A percentile compares a stretch with the other conserved stretches of the same genome.
These are phyloP conservation scores for Panthera tigris DNA, from an alignment of 2,113 vertebrate genomes.

Conservation along the genomic window DNA sequence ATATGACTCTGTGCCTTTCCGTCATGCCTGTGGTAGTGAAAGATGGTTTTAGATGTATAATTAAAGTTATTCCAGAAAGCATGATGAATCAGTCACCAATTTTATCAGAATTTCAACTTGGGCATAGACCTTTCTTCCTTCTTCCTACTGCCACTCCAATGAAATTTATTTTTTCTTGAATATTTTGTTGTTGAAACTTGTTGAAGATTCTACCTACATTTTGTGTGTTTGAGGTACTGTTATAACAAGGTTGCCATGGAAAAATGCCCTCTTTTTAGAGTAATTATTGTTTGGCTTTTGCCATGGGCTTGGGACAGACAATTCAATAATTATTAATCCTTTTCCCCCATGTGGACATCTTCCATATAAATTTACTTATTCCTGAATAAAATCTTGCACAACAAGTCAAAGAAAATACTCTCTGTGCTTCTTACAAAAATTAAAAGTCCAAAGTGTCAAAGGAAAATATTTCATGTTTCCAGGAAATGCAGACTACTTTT, in stretches of 20 bases:
- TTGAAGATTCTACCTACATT: not conserved
- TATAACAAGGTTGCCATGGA: not conserved
- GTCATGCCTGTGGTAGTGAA: not conserved
- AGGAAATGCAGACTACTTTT: not conserved
- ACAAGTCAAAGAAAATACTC: not conserved
- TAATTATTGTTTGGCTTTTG: constrained; percentile 33
- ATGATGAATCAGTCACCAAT: constrained; percentile 28
- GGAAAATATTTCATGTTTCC: not conserved
- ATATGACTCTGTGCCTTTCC: not conserved
- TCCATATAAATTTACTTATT: not conserved
- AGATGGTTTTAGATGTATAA: constrained; percentile 47
- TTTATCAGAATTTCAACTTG: constrained; percentile 55
- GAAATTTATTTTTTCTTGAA: not conserved
- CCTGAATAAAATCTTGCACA: not conserved
- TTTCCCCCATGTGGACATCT: not conserved
- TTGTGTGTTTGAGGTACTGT: not conserved
- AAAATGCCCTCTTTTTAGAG: not conserved
- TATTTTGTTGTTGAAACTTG: not conserved
- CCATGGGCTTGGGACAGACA: not conserved
- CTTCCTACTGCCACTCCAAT: not conserved
- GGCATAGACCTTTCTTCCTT: not conserved
- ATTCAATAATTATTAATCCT: constrained; percentile 1
- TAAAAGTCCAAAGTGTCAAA: not conserved
- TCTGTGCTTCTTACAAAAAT: not conserved
- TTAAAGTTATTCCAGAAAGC: constrained; percentile 57